Percentiles rank a stretch among this genome's conserved stretches.
Conservation (phyloP, 2,888 invertebrate genomes). For the Lomographa bimaculata region DNA sequence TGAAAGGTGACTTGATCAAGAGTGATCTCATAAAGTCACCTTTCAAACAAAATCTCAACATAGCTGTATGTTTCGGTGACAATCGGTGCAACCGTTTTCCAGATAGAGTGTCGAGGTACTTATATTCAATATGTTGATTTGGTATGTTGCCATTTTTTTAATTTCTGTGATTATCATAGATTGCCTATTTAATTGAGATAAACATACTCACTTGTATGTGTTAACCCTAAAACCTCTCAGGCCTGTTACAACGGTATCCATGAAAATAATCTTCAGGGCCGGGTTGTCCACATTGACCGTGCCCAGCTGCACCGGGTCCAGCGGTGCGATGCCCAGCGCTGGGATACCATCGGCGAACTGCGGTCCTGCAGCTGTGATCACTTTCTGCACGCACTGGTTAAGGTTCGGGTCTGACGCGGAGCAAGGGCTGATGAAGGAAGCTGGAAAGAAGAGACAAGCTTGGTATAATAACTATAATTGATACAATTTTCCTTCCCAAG, state of each 20-base stretch:
- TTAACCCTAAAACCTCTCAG: constrained; percentile 64
- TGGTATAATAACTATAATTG: too few relatives aligned
- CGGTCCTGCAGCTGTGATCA: constrained; percentile 53
- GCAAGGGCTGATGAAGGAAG: constrained; percentile 74
- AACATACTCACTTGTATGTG: constrained; percentile 70
- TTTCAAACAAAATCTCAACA: too few relatives aligned
- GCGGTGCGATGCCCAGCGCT: constrained; percentile 68
- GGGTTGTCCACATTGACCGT: constrained; percentile 71
- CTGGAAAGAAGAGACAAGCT: constrained; percentile 48
- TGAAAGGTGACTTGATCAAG: too few relatives aligned
- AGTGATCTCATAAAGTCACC: too few relatives aligned
- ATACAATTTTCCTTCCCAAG: too few relatives aligned
- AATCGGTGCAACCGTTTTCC: too few relatives aligned
- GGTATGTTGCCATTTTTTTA: too few relatives aligned
- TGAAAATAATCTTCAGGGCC: constrained; percentile 68
- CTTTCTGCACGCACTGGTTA: constrained; percentile 63
- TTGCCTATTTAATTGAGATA: too few relatives aligned
- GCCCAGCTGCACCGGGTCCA: constrained; percentile 76
- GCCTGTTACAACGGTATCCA: constrained; percentile 73
- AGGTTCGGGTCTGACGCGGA: constrained; percentile 68
- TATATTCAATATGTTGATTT: too few relatives aligned
- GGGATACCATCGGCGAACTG: constrained; percentile 73
- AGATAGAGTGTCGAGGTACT: too few relatives aligned
- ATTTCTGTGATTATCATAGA: too few relatives aligned
- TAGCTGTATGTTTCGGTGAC: too few relatives aligned